These are phyloP conservation scores for Crocidura indochinensis DNA, from an alignment of 2,797 vertebrate species.

Conservation along the genomic window DNA sequence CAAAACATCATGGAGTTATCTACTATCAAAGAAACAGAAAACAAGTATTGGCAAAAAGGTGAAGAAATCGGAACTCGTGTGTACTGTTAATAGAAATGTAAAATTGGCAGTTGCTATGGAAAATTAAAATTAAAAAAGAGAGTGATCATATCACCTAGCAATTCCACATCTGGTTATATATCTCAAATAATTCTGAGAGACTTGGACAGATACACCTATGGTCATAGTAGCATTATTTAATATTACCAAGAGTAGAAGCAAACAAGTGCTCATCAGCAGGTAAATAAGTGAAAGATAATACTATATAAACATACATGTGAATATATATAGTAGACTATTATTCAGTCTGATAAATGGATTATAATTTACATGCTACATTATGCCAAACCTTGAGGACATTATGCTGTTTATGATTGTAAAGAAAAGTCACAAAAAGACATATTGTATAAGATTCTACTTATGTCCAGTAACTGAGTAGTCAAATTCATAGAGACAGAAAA, in stretches of 20 bases:
- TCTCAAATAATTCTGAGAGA: constrained; percentile 22
- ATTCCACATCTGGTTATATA: background rate
- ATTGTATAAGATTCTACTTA: background rate
- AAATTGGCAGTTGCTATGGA: background rate
- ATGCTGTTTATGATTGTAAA: background rate
- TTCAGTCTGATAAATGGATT: background rate
- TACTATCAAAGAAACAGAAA: background rate
- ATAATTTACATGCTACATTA: background rate
- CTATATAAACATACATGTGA: background rate
- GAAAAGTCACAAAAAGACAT: constrained; percentile 22
- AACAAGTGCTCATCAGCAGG: background rate
- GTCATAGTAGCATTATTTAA: constrained; percentile 25
- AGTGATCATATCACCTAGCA: background rate
- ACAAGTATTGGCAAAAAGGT: background rate
- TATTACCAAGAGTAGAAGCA: background rate
- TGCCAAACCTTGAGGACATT: background rate
- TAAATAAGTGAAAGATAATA: too few relatives aligned
- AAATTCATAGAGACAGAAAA: background rate
- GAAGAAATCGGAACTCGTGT: background rate
- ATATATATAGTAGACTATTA: background rate
- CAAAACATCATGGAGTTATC: background rate
- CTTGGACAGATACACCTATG: background rate
- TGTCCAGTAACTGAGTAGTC: background rate
- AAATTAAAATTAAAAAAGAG: constrained; percentile 56
- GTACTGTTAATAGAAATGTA: background rate